A percentile compares a stretch with the other conserved stretches of the same genome.
Conservation (phyloP, 2,888 invertebrate genomes). For the Pammene aurita region DNA sequence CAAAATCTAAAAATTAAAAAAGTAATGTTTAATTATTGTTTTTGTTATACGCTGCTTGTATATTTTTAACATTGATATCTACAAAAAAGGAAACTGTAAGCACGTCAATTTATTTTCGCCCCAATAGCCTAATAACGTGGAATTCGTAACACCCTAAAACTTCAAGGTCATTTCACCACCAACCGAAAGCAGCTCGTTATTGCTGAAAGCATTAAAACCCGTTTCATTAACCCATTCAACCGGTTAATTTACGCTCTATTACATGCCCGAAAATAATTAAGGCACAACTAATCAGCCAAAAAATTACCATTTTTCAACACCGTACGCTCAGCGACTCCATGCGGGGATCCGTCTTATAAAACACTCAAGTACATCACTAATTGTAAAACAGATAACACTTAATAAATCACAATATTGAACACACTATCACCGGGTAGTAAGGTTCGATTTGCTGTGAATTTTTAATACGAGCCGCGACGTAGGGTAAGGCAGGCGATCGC, state of each 20-base stretch:
- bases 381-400: constrained; percentile 51
- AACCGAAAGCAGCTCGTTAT: constrained; percentile 37
- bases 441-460: constrained; percentile 46
- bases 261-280: constrained; percentile 48
- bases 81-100: no score
- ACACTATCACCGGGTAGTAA: constrained; percentile 68
- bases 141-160: constrained; percentile 38
- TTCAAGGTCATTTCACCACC: constrained; percentile 47
- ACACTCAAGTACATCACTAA: constrained; percentile 61
- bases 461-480: constrained; percentile 53
- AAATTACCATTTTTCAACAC: constrained; percentile 77
- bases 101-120: background rate
- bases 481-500: constrained; percentile 55
- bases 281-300: constrained; percentile 54
- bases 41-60: no score
- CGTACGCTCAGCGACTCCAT: constrained; percentile 56
- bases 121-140: background rate
- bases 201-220: constrained; percentile 17
- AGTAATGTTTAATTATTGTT: no score
- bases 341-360: constrained; percentile 65
- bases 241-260: constrained; percentile 38
- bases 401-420: constrained; percentile 56
- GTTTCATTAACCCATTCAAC: constrained; percentile 36
- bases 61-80: no score
- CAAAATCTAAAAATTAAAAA: no score